These are phyloP conservation scores for Strigamia transsilvanica DNA, from an alignment of 2,888 invertebrate species.

Conservation along the genomic window DNA sequence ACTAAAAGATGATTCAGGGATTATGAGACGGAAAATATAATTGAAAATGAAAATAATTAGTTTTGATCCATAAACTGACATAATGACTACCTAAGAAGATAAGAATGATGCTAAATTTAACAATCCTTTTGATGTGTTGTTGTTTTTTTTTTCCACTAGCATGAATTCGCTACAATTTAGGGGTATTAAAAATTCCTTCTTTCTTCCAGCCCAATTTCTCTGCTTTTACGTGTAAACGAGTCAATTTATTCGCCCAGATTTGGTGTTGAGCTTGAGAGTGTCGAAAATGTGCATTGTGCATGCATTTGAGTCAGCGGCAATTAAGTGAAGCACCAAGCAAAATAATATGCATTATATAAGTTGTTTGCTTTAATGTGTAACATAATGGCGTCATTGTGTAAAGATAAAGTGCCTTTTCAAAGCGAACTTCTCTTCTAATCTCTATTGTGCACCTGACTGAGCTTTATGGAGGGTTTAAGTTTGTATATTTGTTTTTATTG, in stretches of 20 bases:
- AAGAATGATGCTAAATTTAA: too few species aligned
- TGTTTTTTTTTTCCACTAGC: background rate
- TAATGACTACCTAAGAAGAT: too few species aligned
- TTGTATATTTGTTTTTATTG: background rate
- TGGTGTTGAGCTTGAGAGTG: background rate
- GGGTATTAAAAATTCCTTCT: background rate
- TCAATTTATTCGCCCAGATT: background rate
- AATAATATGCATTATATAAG: conserved; percentile 6
- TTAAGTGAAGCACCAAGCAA: conserved; percentile 24
- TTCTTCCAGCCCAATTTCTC: background rate
- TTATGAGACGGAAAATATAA: conserved; percentile 2
- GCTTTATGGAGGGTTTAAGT: background rate
- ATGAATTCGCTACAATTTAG: background rate
- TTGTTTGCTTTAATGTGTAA: conserved; percentile 10
- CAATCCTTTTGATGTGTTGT: too few species aligned
- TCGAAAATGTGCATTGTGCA: background rate
- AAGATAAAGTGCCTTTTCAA: conserved; percentile 15
- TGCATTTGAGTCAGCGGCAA: background rate
- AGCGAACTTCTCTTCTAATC: conserved; percentile 12
- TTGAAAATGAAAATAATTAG: background rate
- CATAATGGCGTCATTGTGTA: conserved; percentile 24
- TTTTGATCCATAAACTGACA: background rate
- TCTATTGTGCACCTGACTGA: conserved; percentile 15
- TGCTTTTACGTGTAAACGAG: background rate
- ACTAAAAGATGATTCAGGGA: background rate